Evolutionary conservation across 2,113 vertebrate species (phyloP).

Genomic region (Chloroceryle aenea): DNA sequence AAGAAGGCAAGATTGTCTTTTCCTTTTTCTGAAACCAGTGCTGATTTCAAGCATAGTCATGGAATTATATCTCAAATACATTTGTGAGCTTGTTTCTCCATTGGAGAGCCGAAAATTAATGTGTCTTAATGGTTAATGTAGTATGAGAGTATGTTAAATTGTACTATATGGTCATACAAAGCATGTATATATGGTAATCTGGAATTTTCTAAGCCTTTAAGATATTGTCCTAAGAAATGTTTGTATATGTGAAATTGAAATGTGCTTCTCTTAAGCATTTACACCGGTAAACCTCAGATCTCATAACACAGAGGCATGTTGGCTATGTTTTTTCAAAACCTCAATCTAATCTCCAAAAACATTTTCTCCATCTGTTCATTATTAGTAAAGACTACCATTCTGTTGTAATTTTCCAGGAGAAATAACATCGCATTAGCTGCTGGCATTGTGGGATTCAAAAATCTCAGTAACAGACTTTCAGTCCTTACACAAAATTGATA

Average conservation of each 20-base stretch:
- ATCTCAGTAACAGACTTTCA: not conserved
- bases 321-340: not conserved
- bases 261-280: not conserved
- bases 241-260: not conserved
- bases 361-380: not conserved
- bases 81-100: not conserved
- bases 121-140: not conserved
- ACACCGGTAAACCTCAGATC: not conserved
- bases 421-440: not conserved
- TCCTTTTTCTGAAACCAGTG: not conserved
- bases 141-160: not conserved
- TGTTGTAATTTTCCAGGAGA: not conserved
- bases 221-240: not conserved
- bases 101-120: not conserved
- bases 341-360: not conserved
- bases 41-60: not conserved
- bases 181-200: not conserved
- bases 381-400: not conserved
- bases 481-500: not conserved
- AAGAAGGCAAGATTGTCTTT: not conserved
- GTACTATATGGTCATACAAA: not conserved
- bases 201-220: not conserved
- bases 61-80: not conserved
- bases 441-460: not conserved
- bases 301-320: not conserved